These are phyloP conservation scores for Hyposoter didymator DNA, from an alignment of 2,888 invertebrate species.

Conservation along the genomic window DNA sequence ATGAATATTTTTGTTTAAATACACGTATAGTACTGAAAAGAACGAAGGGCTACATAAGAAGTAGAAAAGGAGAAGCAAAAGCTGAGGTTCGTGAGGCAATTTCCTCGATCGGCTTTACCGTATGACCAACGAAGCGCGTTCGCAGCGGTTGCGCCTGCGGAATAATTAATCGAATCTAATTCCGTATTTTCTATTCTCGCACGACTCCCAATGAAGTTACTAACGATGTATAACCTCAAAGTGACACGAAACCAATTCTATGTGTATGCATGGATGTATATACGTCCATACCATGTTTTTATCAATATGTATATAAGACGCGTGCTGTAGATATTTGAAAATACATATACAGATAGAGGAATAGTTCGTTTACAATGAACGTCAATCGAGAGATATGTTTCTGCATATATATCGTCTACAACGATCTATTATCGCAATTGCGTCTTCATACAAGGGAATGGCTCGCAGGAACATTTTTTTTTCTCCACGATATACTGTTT, in stretches of 20 bases:
- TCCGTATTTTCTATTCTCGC: conserved; percentile 62
- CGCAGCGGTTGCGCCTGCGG: conserved; percentile 43
- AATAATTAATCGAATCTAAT: conserved; percentile 67
- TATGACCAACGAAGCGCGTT: conserved; percentile 52
- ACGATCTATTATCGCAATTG: conserved; percentile 30
- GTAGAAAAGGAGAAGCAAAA: background rate
- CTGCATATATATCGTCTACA: conserved; percentile 46
- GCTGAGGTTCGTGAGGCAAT: conserved; percentile 47
- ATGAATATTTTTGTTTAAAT: background rate
- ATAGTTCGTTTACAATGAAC: conserved; percentile 19
- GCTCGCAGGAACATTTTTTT: conserved; percentile 5
- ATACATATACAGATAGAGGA: background rate
- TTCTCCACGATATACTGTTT: background rate
- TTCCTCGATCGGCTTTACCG: conserved; percentile 56
- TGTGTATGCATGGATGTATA: conserved; percentile 16
- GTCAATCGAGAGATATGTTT: conserved; percentile 40
- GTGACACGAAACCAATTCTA: conserved; percentile 37
- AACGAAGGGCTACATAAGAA: conserved; percentile 4
- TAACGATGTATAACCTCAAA: conserved; percentile 44
- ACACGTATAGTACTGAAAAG: background rate
- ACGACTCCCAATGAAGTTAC: conserved; percentile 18
- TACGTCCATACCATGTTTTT: background rate
- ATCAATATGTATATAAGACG: background rate
- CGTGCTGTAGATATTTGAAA: background rate
- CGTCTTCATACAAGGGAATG: background rate